phyloP scores from a whole-genome alignment of 2,888 invertebrate species.

The Acanthosepion pharaonis region DNA sequence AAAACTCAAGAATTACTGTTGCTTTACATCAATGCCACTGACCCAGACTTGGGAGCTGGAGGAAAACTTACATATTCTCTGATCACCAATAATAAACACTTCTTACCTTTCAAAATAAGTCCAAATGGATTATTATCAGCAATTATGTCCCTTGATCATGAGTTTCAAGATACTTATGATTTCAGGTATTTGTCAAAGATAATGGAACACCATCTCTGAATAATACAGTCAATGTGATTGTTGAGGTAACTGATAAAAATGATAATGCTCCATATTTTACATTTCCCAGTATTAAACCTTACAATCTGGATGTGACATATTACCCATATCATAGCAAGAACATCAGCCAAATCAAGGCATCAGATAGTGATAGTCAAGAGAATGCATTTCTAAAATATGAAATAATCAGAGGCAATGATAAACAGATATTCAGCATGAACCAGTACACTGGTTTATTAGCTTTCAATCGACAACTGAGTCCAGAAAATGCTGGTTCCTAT shows the following conservation, averaged over 20 bases:
- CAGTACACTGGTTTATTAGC: neutral
- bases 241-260: neutral
- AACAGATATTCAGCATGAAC: neutral
- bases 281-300: slow-evolving; percentile 18
- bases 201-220: neutral
- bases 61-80: neutral
- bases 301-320: slow-evolving; percentile 2
- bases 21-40: neutral
- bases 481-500: neutral
- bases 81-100: neutral
- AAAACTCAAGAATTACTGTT: neutral
- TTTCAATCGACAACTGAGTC: neutral
- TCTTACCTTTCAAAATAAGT: neutral
- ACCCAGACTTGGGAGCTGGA: neutral
- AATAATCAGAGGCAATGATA: slow-evolving; percentile 33
- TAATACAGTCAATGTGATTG: neutral
- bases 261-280: slow-evolving; percentile 33
- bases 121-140: neutral
- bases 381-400: neutral
- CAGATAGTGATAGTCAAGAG: neutral
- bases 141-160: neutral
- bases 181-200: neutral
- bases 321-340: neutral
- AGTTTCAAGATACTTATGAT: neutral
- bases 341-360: neutral